These are phyloP conservation scores for Pristiophorus japonicus DNA, from an alignment of 2,113 vertebrate species.

Conservation along the genomic window DNA sequence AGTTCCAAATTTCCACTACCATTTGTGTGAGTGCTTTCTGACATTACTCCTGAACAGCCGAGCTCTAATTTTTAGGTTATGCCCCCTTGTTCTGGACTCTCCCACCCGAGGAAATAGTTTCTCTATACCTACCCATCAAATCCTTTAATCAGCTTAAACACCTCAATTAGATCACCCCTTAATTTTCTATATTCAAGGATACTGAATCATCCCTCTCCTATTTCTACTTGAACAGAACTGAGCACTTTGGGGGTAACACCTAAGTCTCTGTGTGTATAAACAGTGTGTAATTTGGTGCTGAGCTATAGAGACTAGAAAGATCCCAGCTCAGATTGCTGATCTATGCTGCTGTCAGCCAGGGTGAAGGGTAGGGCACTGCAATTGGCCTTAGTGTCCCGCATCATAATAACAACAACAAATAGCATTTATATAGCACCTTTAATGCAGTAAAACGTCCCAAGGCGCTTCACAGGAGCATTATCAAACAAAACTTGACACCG, in stretches of 20 bases:
- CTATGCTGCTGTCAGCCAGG: not conserved
- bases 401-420: not conserved
- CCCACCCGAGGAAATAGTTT: not conserved
- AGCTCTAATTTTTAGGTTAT: not conserved
- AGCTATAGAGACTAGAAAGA: not conserved
- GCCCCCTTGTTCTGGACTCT: not conserved
- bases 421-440: too few species aligned
- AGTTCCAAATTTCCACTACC: not conserved
- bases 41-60: not conserved
- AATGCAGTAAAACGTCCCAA: too few species aligned
- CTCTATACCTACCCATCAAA: not conserved
- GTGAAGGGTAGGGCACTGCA: not conserved
- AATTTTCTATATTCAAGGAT: not conserved
- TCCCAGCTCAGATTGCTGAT: not conserved
- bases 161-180: too few species aligned
- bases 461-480: too few species aligned
- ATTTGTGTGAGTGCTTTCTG: too few species aligned
- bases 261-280: not conserved
- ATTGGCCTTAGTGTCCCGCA: not conserved
- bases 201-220: not conserved
- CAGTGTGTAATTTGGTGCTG: too few species aligned
- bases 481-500: too few species aligned
- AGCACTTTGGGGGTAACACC: not conserved
- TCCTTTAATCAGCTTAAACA: not conserved
- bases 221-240: not conserved